Evolutionary conservation across 2,113 vertebrate species (phyloP), one percentile per base, ranked within the genome.

Genomic region (Sinocyclocheilus grahami): DNA sequence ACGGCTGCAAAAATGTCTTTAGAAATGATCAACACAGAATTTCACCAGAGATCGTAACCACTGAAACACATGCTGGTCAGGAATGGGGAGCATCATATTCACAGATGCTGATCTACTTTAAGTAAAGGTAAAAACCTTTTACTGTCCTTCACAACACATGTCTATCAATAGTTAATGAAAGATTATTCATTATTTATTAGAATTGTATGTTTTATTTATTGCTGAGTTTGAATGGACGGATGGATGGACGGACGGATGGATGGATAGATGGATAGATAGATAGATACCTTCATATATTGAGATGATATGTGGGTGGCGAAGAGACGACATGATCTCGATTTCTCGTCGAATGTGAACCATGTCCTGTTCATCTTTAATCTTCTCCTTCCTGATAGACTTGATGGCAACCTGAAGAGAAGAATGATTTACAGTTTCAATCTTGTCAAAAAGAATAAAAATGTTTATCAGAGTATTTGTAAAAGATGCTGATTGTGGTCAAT

Each of bases 311-410:
- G 98, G 97, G 94, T 99, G 98, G 94, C 91, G 97, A 91, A 99
- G 97, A 87, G 97, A 97, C 87, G 98, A 99, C 98, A 99, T 99
- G 95, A 99, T 99, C 94, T 99, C 98, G 90, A 99, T 99, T 95
- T 99, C 98, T 85, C 98, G 93, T 93, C 98, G 97, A 94, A 99
- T 99, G 95, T 99, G 97, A 94, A 98, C 97, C 98, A 99, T 99
- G 93, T 99, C 98, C 93, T 98, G 97, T 79, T 99, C 98, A 89
- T 99, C 97, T 94, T 98, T 98, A 95, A 99, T 99, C 95, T 97
- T 99, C 95, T 99, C 98, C 95, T 99, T 99, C 93, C 97, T 96
- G 89, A 99, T 99, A 67, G 98, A 99, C 95, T 99, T 99, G 94
- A 99, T 99, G 91, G 98, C 98, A 92, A 99, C 98, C 98, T 99